Conservation (phyloP, 2,888 invertebrate genomes). For the Tethea ocularis region DNA sequence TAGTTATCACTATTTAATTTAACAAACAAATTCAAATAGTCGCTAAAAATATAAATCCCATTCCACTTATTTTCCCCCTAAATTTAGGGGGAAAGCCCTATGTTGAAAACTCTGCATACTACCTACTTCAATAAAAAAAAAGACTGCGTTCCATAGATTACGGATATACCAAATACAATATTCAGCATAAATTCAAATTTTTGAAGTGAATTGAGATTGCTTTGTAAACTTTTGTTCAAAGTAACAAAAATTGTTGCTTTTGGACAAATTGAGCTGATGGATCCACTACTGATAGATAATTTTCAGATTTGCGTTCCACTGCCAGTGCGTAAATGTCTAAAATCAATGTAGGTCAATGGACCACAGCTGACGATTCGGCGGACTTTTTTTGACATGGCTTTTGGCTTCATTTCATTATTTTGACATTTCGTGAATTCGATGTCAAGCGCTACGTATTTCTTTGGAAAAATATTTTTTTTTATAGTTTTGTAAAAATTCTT, state of each 20-base stretch:
- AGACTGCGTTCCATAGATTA: not conserved
- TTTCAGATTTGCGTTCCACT: not conserved
- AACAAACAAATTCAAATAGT: too few relatives aligned
- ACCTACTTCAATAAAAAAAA: not conserved
- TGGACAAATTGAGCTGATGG: not conserved
- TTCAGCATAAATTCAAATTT: too few relatives aligned
- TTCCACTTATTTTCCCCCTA: too few relatives aligned
- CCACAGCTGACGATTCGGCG: constrained; percentile 73
- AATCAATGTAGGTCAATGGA: constrained; percentile 52
- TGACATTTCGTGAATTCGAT: constrained; percentile 83
- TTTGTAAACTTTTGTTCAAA: not conserved
- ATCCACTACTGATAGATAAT: not conserved
- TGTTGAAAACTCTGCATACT: too few relatives aligned
- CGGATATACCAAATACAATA: too few relatives aligned
- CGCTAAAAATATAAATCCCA: too few relatives aligned
- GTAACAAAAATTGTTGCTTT: not conserved
- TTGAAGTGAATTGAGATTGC: too few relatives aligned
- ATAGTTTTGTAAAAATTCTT: constrained; percentile 55
- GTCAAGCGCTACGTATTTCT: constrained; percentile 83
- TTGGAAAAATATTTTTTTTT: constrained; percentile 67
- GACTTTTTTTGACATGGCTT: constrained; percentile 81
- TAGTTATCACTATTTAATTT: too few relatives aligned
- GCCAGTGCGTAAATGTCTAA: constrained; percentile 21
- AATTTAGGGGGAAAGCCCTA: too few relatives aligned
- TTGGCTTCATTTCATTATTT: constrained; percentile 83